Base-by-base conservation (phyloP, 2,888 invertebrate species). In the Brachynemurus nebulosus region DNA sequence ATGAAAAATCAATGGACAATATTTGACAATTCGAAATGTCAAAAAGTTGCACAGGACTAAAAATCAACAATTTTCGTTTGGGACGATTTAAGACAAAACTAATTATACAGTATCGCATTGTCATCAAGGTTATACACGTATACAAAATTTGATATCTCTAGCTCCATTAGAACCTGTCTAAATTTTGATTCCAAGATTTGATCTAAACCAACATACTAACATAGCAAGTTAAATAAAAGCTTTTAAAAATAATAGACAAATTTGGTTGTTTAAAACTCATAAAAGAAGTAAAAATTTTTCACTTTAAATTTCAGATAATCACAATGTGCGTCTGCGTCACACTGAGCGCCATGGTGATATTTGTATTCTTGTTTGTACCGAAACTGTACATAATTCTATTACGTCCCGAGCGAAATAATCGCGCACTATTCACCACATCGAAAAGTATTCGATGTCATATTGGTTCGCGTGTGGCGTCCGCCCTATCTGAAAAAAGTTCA, bases 321-420 rank as follows among this genome's bases (percentile, higher is more conserved):
- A 63, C 64, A 4, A 54, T 60, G 70, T 78, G 80, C 54, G 71
- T 83, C 63, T 80, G 81, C 56, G 77, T 81, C 38, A 79, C 77
- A n/a, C 64, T 83, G 41, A 79, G 78, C 55, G 82, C 83, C 5
- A 72, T 76, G 53, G 81, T 83, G 6, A 80, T 79, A 34, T 72
- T 85, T 56, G 68, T 76, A 40, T 75, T 85, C 51, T 69, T 85
- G 45, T 84, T 86, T 64, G 69, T 80, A 49, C 85, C 84, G 2
- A 83, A 85, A 64, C 64, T 84, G 36, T 86, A 81, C 62, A 80
- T 83, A 55, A 84, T 85, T 50, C 59, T 83, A 33, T 69, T 79
- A 54, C 72, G 77, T 47, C 85, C 86, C 4, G 80, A 83, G 63
- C 75, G 77, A 57, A 86, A 86, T 63, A 81, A 80, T 53, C 68